Evolutionary conservation across 2,797 vertebrate genomes (phyloP), one percentile per base, ranked within the genome.

Genomic region (Xenentodon cancila): DNA sequence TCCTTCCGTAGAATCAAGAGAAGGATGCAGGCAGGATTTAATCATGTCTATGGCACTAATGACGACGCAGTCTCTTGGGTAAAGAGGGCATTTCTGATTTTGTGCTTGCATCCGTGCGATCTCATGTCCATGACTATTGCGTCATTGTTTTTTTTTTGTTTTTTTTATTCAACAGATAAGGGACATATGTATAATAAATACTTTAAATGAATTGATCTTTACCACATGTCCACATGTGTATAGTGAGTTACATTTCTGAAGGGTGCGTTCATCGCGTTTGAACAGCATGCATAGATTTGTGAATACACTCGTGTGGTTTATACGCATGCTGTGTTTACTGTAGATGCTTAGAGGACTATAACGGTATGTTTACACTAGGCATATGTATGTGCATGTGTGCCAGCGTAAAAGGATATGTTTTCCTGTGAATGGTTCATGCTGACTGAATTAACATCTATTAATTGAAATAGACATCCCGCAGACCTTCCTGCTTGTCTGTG

Each of bases 121-220:
- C 82, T 82, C 86, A 87, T 86, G 78, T 65, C 75, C 75, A 56
- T 84, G 86, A 85, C 89, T 86, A 84, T 60, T 56, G 30, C 60
- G 73, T 75, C 79, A 69, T 79, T 91, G 87, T 90, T 91, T 92
- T 84, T 82, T 82, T 87, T 92, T 84, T 85, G 85, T 92, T 84
- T 82, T 82, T 87, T 92, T 84, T 85, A 86, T 85, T 85, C 77
- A 80, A 73, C 79, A 84, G 80, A 85, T 84, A 86, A 67, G 67
- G 80, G 72, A 77, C 13, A 84, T 88, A 80, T 78, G 71, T 89
- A 85, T 88, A 84, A 88, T 89, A 89, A 91, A 90, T 87, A 88
- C 55, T 70, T 82, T 83, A 88, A 86, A 87, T 88, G 75, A 88
- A 89, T 88, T 88, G 88, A 91, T 92, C 85, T 84, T 81, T 78